Evolutionary conservation across 2,113 vertebrate species (phyloP), one percentile per base, ranked within the genome.

Genomic region (Ursus arctos): DNA sequence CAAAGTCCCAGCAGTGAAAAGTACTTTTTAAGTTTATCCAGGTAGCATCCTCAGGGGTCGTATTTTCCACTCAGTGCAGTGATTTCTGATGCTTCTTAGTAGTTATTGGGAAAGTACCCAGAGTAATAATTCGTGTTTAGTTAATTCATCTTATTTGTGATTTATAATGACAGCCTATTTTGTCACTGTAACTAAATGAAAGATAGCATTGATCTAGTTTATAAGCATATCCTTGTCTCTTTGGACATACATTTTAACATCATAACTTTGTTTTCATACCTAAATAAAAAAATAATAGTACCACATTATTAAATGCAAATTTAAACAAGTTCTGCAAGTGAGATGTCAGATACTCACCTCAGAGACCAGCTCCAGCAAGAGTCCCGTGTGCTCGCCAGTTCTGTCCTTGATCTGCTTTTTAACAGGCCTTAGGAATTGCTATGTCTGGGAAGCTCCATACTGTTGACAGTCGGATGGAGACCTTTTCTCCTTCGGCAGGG

Each of bases 71-170:
- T 88, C 65, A 87, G 49, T 69, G 67, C 26, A 61, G 24, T 86
- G 91, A 79, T 94, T 97, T 97, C 86, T 88, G 86, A 71, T 55
- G 85, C 67, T 88, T 87, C 61, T 96, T 80, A 55, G 74, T 86
- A 97, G 74, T 88, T 96, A 84, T 49, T 85, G 31, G 69, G 51
- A 94, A 95, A 92, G 90, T 92, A 92, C 33, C 47, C 81, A 88
- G 51, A 92, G 24, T 90, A 88, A 92, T 82, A 59, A 19, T 96
- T 97, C 83, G 47, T 77, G 18, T 90, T 81, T 77, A 84, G n/a
- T 51, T 72, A 55, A 55, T 96, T 93, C 6, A 53, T 76, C 61
- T 97, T 95, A 55, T 18, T 86, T 96, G 88, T 83, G 57, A 94
- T 83, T 88, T 94, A 85, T 55, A 89, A 91, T 74, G 53, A 82